A percentile compares a stretch with the other conserved stretches of the same genome.
phyloP scores from a whole-genome alignment of 2,888 invertebrate species.

The Drosophila atripex region DNA sequence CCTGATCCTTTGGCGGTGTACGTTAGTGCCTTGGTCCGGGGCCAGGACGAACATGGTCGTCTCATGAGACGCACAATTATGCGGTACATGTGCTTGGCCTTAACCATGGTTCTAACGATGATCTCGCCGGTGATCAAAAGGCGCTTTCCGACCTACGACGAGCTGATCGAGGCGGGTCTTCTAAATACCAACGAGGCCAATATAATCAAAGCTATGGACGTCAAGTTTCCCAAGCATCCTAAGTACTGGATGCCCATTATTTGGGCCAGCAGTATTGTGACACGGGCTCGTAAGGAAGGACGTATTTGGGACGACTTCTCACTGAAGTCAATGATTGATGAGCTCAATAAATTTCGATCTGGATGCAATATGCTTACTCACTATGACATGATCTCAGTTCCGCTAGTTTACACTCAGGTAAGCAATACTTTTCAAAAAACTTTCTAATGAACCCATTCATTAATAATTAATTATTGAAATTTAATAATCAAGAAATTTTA shows the following conservation, averaged over 20 bases:
- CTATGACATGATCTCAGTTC: slow-evolving; percentile 90
- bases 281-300: slow-evolving; percentile 93
- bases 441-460: too few species aligned
- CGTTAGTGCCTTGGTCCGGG: slow-evolving; percentile 91
- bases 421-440: too few species aligned
- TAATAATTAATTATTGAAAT: too few species aligned
- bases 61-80: slow-evolving; percentile 92
- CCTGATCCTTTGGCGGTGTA: slow-evolving; percentile 93
- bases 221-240: slow-evolving; percentile 92
- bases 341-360: slow-evolving; percentile 92
- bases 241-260: slow-evolving; percentile 96
- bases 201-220: slow-evolving; percentile 90
- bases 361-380: slow-evolving; percentile 89
- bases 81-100: slow-evolving; percentile 91
- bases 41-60: slow-evolving; percentile 92
- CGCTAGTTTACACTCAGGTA: slow-evolving; percentile 90
- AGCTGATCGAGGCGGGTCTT: slow-evolving; percentile 92
- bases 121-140: slow-evolving; percentile 94
- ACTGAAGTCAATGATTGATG: slow-evolving; percentile 94
- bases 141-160: slow-evolving; percentile 92
- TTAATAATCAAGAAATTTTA: too few species aligned
- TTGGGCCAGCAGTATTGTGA: slow-evolving; percentile 95
- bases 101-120: slow-evolving; percentile 93
- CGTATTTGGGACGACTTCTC: slow-evolving; percentile 95
- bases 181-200: slow-evolving; percentile 90